Evolutionary conservation across 2,113 vertebrate species (phyloP), one percentile per base, ranked within the genome.

Genomic region (Probosciger aterrimus): DNA sequence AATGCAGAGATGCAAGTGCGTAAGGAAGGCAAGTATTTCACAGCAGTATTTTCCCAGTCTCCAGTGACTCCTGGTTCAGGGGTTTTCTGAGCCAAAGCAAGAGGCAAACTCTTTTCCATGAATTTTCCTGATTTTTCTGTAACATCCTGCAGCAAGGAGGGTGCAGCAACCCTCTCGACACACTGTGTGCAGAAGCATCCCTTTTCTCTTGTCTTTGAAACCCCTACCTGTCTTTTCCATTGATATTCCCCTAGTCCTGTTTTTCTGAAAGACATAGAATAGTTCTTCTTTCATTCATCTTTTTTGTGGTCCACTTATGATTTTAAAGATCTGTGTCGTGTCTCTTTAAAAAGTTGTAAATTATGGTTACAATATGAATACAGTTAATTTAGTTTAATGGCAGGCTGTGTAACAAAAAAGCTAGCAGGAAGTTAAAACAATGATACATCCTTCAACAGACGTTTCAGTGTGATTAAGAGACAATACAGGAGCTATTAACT

Each of bases 401-500:
- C 71, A 82, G 92, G 44, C 88, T 64, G 71, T 70, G 67, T 67
- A 85, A 85, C 87, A 50, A 74, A 65, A 87, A 93, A 78, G 46
- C 89, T 75, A 75, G 25, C 82, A 95, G 93, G 93, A 97, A 95
- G 92, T 63, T 91, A 88, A 88, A 95, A 95, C 94, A 95, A 94
- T 95, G 87, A 55, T 91, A 63, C 71, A 82, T 97, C 90, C 92
- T 91, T 95, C 92, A 93, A 20, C 78, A 95, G 92, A 63, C 62
- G 57, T 87, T 87, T 91, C 75, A 70, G 85, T 65, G 84, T 82
- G 94, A 87, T 92, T 91, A 94, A 76, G 41, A 91, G 87, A 96
- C 95, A 97, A 93, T 95, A 69, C 92, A 86, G 92, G 82, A 95
- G 89, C 93, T 96, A 87, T 96, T 95, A 94, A 80, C 81, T 94